These are phyloP conservation scores for Callipepla californica DNA, from an alignment of 2,113 vertebrate genomes.

Conservation along the genomic window DNA sequence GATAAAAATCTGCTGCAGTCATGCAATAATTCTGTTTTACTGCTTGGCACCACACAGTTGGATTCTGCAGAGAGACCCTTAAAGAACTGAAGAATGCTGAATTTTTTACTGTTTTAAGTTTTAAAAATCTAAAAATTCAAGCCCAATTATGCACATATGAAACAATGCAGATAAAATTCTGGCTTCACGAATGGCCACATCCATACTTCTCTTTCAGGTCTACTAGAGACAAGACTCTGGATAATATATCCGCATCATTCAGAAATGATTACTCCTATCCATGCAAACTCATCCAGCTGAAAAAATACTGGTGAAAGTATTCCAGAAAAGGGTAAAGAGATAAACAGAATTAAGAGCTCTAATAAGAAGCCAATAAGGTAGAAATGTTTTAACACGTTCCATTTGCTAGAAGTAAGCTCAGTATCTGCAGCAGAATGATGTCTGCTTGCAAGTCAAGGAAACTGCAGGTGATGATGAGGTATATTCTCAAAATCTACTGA, in stretches of 20 bases:
- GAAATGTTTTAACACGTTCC: background rate
- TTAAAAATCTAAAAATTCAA: background rate
- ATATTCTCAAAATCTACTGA: background rate
- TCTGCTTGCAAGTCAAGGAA: background rate
- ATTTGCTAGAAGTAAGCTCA: background rate
- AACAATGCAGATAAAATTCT: background rate
- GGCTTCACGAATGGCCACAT: accelerated
- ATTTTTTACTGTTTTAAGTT: accelerated
- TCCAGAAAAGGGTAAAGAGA: background rate
- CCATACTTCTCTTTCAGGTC: background rate
- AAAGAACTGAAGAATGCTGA: background rate
- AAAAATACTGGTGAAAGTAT: background rate
- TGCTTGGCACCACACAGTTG: background rate
- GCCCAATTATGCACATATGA: background rate
- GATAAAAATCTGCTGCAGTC: background rate
- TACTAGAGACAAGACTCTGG: background rate
- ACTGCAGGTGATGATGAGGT: background rate
- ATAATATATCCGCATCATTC: background rate
- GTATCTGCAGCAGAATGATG: background rate
- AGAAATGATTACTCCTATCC: background rate
- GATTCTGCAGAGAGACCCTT: background rate
- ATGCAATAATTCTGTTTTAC: background rate
- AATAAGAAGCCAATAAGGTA: background rate
- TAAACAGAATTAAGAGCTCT: background rate
- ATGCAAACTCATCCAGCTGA: background rate